Percentiles rank a stretch among this genome's conserved stretches.
phyloP scores from a whole-genome alignment of 1,140 invertebrate genomes.

The Wiebesia pumilae region DNA sequence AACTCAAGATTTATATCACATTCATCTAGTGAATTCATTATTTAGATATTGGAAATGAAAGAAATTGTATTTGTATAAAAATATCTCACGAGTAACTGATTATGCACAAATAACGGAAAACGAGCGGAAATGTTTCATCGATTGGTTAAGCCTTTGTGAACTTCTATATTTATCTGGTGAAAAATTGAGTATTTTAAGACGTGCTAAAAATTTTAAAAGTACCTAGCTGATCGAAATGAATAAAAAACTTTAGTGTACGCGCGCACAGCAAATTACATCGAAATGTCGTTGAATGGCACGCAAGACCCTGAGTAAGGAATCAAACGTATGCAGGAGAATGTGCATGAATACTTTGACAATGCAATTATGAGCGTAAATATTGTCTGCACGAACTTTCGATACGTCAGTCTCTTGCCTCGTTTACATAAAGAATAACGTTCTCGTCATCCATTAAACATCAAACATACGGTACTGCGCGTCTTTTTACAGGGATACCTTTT shows the following conservation, averaged over 20 bases:
- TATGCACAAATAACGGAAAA: too few relatives aligned
- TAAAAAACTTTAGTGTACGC: background rate
- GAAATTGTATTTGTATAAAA: too few relatives aligned
- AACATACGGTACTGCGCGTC: background rate
- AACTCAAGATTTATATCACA: too few relatives aligned
- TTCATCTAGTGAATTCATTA: too few relatives aligned
- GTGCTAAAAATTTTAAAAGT: constrained; percentile 4
- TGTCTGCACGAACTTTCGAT: constrained; percentile 30
- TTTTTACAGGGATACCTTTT: background rate
- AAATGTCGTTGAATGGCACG: background rate
- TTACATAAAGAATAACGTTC: constrained; percentile 12
- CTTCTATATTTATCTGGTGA: background rate
- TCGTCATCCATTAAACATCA: background rate
- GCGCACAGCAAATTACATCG: background rate
- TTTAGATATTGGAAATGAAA: too few relatives aligned
- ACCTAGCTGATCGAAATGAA: background rate
- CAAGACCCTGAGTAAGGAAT: background rate
- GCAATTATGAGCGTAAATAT: constrained; percentile 59
- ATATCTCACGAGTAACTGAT: too few relatives aligned
- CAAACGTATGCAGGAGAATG: constrained; percentile 57
- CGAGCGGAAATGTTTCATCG: background rate
- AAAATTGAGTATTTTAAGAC: constrained; percentile 1
- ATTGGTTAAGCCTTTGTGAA: background rate
- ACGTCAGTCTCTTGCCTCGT: background rate
- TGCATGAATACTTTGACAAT: constrained; percentile 61